Percentiles rank a stretch among this genome's conserved stretches.
These are phyloP conservation scores for Meloidogyne floridensis DNA, from an alignment of 1,140 invertebrate genomes.

Conservation along the genomic window DNA sequence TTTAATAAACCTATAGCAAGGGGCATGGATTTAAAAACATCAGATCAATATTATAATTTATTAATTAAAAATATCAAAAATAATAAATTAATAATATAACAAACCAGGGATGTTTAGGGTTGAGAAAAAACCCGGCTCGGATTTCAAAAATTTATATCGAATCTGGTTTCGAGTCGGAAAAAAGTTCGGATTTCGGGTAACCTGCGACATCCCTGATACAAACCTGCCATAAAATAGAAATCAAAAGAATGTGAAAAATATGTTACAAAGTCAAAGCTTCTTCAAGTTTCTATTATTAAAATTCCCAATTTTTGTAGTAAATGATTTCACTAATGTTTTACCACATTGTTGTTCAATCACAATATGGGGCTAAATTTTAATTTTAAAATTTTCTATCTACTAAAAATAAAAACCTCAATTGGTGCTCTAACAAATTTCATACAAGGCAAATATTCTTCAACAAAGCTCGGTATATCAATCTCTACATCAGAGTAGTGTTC, in stretches of 20 bases:
- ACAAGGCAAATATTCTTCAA: conserved; percentile 11
- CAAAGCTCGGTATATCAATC: conserved; percentile 10
- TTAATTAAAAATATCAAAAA: too few relatives aligned
- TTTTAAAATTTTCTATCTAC: not conserved
- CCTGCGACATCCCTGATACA: too few relatives aligned
- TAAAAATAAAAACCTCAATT: conserved; percentile 10
- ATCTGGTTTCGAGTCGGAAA: too few relatives aligned
- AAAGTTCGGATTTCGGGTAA: too few relatives aligned
- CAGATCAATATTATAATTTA: not conserved
- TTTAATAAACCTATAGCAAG: not conserved
- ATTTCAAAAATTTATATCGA: too few relatives aligned
- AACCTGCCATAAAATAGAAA: too few relatives aligned
- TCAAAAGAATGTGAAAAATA: too few relatives aligned
- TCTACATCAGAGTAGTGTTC: not conserved
- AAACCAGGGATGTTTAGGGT: too few relatives aligned
- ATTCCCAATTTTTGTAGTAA: not conserved
- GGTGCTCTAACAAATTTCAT: conserved; percentile 20
- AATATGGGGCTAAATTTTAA: not conserved
- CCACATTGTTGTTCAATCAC: not conserved
- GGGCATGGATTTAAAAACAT: not conserved
- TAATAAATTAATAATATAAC: too few relatives aligned
- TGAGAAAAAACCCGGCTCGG: too few relatives aligned
- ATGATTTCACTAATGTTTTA: not conserved
- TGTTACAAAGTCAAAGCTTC: not conserved
- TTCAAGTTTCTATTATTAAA: not conserved